Evolutionary conservation across 2,113 vertebrate genomes (phyloP).

Genomic region (Aphelocoma coerulescens): DNA sequence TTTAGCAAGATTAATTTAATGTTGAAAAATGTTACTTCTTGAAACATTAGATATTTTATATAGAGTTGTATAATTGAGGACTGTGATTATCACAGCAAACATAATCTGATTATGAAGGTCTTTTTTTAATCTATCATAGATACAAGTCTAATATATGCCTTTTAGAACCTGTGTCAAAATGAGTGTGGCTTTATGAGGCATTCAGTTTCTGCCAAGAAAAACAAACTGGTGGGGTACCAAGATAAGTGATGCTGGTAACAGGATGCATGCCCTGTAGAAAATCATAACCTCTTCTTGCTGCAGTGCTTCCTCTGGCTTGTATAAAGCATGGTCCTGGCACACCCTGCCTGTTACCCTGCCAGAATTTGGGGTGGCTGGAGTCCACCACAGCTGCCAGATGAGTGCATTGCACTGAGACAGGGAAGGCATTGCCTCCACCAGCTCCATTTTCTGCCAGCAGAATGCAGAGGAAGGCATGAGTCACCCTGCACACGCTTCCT

Average conservation of each 20-base stretch:
- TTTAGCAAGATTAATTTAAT: conserved; percentile 15
- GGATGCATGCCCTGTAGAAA: background rate
- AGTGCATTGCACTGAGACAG: background rate
- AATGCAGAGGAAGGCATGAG: conserved; percentile 1
- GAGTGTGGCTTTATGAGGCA: background rate
- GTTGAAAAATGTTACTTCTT: conserved; percentile 7
- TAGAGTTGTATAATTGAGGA: background rate
- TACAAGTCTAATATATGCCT: background rate
- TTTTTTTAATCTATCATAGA: background rate
- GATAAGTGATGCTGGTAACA: background rate
- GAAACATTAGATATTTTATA: background rate
- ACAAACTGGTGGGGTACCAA: background rate
- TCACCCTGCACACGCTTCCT: background rate
- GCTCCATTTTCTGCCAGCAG: background rate
- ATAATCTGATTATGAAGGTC: background rate
- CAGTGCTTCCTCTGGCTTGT: background rate
- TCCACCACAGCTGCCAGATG: conserved; percentile 13
- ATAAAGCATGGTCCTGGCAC: background rate
- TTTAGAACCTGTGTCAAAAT: background rate
- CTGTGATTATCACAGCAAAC: background rate
- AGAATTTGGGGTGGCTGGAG: background rate
- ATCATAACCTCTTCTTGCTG: background rate
- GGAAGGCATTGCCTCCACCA: background rate
- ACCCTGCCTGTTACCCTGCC: background rate
- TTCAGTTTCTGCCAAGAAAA: background rate